Evolutionary conservation across 2,113 vertebrate genomes (phyloP).

Genomic region (Mungos mungo): DNA sequence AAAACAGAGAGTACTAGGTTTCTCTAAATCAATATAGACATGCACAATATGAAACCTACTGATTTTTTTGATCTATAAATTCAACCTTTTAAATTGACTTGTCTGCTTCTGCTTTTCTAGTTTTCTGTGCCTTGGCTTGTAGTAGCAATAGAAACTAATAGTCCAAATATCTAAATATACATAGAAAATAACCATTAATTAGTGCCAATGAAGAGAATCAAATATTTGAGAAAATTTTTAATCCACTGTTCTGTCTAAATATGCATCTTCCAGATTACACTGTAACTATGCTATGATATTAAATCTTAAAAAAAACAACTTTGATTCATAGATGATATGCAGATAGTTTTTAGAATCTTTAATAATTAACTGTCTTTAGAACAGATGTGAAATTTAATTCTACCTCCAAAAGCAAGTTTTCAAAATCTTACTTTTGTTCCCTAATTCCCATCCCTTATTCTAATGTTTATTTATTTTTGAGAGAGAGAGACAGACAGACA

Average conservation of each 20-base stretch:
- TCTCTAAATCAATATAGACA: not conserved
- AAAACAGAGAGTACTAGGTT: not conserved
- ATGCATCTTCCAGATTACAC: not conserved
- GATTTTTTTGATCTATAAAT: not conserved
- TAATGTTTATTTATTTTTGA: not conserved
- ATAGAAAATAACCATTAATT: not conserved
- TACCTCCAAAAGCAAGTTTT: not conserved
- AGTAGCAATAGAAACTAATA: not conserved
- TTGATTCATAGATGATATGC: not conserved
- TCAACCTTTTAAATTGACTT: not conserved
- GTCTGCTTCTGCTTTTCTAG: not conserved
- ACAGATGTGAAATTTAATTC: not conserved
- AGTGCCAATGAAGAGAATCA: not conserved
- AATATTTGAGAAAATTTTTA: not conserved
- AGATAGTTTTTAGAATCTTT: not conserved
- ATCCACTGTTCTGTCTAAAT: not conserved
- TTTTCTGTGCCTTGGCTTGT: not conserved
- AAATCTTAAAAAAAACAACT: not conserved
- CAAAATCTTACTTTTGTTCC: not conserved
- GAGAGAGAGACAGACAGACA: too few species aligned
- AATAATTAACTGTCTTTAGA: not conserved
- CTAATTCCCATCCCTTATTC: not conserved
- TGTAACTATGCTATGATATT: not conserved
- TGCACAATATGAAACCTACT: not conserved
- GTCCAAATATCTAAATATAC: not conserved